These are phyloP conservation scores for Pentalonia nigronervosa DNA, from an alignment of 1,140 invertebrate genomes.

Conservation along the genomic window DNA sequence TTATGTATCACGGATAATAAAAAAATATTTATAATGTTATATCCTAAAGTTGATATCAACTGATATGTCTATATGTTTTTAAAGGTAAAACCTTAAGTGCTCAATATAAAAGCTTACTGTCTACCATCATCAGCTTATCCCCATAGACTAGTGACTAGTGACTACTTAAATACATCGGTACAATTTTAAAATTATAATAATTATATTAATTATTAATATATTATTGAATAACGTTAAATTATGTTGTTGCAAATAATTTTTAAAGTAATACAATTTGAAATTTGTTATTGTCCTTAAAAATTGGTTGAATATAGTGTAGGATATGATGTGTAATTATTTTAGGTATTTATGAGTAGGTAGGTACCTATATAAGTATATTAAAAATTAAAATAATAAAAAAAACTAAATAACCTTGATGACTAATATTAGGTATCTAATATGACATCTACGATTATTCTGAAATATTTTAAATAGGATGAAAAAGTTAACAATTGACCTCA, in stretches of 20 bases:
- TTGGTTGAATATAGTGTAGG: background rate
- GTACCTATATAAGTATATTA: background rate
- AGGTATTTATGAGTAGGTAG: background rate
- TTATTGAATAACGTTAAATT: background rate
- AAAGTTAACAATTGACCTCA: background rate
- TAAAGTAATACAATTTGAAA: background rate
- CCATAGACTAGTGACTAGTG: too few species aligned
- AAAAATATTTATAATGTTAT: too few species aligned
- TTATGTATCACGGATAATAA: too few species aligned
- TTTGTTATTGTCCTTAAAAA: background rate
- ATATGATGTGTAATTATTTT: background rate
- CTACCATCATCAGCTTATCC: too few species aligned
- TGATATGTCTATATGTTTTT: too few species aligned
- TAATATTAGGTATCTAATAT: constrained; percentile 26
- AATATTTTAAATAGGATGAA: background rate
- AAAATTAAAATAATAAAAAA: background rate
- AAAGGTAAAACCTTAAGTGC: too few species aligned
- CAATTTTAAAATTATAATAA: background rate
- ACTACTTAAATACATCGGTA: too few species aligned
- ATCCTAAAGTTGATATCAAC: too few species aligned
- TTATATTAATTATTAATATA: background rate
- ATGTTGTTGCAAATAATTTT: background rate
- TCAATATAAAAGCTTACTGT: too few species aligned
- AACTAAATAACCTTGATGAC: background rate
- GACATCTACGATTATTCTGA: background rate